Percentiles rank a stretch among this genome's conserved stretches.
phyloP scores from a whole-genome alignment of 1,140 invertebrate genomes.

The Drosophila subobscura region DNA sequence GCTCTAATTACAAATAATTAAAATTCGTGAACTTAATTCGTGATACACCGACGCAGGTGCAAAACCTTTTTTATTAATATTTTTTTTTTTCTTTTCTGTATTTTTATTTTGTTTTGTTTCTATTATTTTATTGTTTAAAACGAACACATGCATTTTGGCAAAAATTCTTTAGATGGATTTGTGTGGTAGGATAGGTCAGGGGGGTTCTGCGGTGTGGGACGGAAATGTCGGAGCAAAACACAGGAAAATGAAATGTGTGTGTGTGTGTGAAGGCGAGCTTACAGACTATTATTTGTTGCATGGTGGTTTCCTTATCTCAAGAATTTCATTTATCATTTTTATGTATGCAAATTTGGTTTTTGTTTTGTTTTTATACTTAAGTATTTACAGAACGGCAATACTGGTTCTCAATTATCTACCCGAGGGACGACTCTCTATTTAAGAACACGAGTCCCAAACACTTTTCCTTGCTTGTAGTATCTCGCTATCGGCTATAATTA shows the following conservation, averaged over 20 bases:
- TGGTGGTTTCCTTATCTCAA: constrained; percentile 50
- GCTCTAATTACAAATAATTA: constrained; percentile 67
- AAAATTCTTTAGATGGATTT: constrained; percentile 39
- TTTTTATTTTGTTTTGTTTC: constrained; percentile 23
- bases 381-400: constrained; percentile 71
- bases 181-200: constrained; percentile 1
- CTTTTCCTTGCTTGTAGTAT: constrained; percentile 22
- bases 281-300: constrained; percentile 73
- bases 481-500: constrained; percentile 24
- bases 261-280: constrained; percentile 59
- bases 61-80: no score
- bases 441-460: constrained; percentile 44
- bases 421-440: background rate
- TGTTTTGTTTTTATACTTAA: constrained; percentile 51
- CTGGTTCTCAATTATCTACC: constrained; percentile 23
- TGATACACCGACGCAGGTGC: constrained; percentile 46
- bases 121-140: constrained; percentile 59
- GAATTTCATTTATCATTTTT: constrained; percentile 24
- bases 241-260: constrained; percentile 18
- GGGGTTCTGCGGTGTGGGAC: background rate
- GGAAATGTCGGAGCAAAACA: constrained; percentile 8
- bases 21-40: constrained; percentile 71
- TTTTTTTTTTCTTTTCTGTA: constrained; percentile 36
- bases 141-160: constrained; percentile 78
- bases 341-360: constrained; percentile 17